Conservation (phyloP, 2,888 invertebrate genomes). For the Tachina fera region DNA sequence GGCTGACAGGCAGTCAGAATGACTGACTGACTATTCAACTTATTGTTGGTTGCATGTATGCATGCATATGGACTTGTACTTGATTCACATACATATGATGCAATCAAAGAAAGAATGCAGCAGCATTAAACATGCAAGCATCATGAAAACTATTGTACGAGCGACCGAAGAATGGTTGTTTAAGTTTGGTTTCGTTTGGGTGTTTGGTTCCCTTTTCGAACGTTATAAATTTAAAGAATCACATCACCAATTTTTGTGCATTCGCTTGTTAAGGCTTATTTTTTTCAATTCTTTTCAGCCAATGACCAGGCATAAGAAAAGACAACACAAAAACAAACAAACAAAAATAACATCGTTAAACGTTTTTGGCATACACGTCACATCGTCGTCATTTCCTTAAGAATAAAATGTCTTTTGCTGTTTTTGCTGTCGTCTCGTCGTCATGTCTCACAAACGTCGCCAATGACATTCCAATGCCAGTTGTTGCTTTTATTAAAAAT, state of each 20-base stretch:
- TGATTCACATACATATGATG: slow-evolving; percentile 34
- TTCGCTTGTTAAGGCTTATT: slow-evolving; percentile 11
- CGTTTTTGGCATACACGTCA: slow-evolving; percentile 59
- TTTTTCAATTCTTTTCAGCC: neutral
- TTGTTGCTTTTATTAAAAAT: slow-evolving; percentile 16
- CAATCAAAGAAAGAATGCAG: slow-evolving; percentile 21
- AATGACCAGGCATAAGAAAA: neutral
- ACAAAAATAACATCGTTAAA: slow-evolving; percentile 29
- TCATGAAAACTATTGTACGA: neutral
- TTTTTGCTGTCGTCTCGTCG: slow-evolving; percentile 30
- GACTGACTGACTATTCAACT: neutral
- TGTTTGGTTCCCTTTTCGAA: neutral
- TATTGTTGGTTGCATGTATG: slow-evolving; percentile 19
- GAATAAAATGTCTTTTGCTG: slow-evolving; percentile 38
- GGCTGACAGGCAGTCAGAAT: slow-evolving; percentile 11
- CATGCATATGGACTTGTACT: neutral
- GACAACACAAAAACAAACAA: too few species aligned
- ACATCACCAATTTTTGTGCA: slow-evolving; percentile 23
- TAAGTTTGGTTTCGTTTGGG: neutral
- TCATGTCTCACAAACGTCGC: slow-evolving; percentile 15
- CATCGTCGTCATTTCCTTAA: slow-evolving; percentile 50
- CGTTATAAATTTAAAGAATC: slow-evolving; percentile 34
- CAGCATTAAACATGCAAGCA: neutral
- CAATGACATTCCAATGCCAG: slow-evolving; percentile 47
- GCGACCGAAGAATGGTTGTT: neutral